A percentile compares a stretch with the other conserved stretches of the same genome.
phyloP scores from a whole-genome alignment of 2,888 invertebrate genomes.

The Julus scandinavius region DNA sequence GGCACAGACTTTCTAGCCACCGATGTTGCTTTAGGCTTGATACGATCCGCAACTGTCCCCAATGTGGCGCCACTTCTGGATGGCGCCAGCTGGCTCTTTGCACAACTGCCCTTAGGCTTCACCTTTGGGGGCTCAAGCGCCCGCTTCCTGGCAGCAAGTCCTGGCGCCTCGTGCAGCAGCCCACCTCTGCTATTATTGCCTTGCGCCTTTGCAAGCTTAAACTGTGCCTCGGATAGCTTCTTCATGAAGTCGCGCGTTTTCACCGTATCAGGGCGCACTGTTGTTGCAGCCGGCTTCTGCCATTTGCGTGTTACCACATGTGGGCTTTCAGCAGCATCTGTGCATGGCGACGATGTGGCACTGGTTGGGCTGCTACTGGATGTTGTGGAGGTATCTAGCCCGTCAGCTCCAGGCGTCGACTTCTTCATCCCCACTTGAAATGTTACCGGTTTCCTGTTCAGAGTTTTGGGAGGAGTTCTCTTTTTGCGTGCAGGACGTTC shows the following conservation, averaged over 20 bases:
- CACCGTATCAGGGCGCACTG: conserved; percentile 13
- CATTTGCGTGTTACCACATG: neutral
- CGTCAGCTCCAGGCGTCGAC: too few species aligned
- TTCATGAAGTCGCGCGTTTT: conserved; percentile 55
- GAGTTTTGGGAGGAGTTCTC: neutral
- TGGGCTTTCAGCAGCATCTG: neutral
- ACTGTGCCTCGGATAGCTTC: conserved; percentile 52
- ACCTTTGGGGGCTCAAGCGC: neutral
- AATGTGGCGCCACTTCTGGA: neutral
- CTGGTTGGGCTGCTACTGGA: neutral
- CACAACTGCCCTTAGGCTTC: neutral
- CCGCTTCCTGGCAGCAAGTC: neutral
- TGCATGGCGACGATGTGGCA: neutral
- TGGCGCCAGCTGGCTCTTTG: neutral
- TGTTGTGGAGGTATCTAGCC: neutral
- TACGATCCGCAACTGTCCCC: neutral
- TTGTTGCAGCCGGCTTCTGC: neutral
- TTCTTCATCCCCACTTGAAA: too few species aligned
- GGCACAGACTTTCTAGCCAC: neutral
- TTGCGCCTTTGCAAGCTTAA: conserved; percentile 51
- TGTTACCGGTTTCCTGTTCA: neutral
- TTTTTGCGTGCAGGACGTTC: conserved; percentile 65
- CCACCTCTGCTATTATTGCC: neutral
- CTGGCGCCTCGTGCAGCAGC: neutral
- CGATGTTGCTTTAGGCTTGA: neutral